A percentile compares a stretch with the other conserved stretches of the same genome.
phyloP scores from a whole-genome alignment of 2,888 invertebrate species.

The Chrysolina haemoptera region DNA sequence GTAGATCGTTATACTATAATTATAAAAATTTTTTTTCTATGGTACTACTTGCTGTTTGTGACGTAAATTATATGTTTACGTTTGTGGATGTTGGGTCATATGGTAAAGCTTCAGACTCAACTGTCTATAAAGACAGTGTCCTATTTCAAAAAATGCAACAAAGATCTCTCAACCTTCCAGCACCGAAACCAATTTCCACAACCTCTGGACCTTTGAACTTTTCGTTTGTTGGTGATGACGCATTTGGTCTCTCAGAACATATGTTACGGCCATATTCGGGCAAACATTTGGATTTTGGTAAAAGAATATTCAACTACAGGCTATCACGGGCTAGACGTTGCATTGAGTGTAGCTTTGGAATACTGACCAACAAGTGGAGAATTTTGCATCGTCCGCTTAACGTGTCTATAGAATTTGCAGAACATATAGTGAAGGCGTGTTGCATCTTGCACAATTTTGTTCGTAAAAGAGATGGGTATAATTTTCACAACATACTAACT shows the following conservation, averaged over 20 bases:
- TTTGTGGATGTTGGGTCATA: slow-evolving; percentile 26
- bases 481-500: neutral
- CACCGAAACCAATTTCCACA: neutral
- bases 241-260: slow-evolving; percentile 27
- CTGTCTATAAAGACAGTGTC: neutral
- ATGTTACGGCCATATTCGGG: slow-evolving; percentile 29
- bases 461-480: too few relatives aligned
- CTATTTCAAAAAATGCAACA: neutral
- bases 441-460: slow-evolving; percentile 8
- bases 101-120: slow-evolving; percentile 5
- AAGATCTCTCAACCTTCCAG: neutral
- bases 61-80: slow-evolving; percentile 26
- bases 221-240: slow-evolving; percentile 31
- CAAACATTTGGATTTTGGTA: slow-evolving; percentile 16
- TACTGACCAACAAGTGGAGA: slow-evolving; percentile 31
- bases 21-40: slow-evolving; percentile 31
- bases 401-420: neutral
- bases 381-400: slow-evolving; percentile 1
- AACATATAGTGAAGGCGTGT: slow-evolving; percentile 1
- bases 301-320: slow-evolving; percentile 13
- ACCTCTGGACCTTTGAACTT: neutral
- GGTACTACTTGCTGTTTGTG: slow-evolving; percentile 30
- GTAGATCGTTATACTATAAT: slow-evolving; percentile 29
- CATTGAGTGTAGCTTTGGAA: slow-evolving; percentile 28
- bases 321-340: slow-evolving; percentile 25